Conservation (phyloP, 2,888 invertebrate genomes). For the Gastracanthus pulcherrimus region DNA sequence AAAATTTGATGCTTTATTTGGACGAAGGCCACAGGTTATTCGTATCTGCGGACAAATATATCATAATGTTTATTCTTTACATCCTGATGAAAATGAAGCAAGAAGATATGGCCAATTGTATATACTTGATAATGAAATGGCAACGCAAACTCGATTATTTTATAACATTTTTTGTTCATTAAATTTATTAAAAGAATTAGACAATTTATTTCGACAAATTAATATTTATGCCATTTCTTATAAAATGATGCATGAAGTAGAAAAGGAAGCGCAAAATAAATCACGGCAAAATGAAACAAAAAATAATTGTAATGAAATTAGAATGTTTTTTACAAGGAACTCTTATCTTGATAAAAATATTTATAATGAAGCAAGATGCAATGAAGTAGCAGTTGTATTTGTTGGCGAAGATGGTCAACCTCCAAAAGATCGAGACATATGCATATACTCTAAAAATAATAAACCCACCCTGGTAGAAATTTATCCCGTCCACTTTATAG, state of each 20-base stretch:
- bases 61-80: slow-evolving; percentile 32
- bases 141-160: not conserved
- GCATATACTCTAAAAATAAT: slow-evolving; percentile 42
- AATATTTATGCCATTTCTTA: not conserved
- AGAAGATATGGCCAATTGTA: slow-evolving; percentile 19
- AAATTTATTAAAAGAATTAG: slow-evolving; percentile 4
- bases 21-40: not conserved
- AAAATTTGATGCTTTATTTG: not conserved
- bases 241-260: not conserved
- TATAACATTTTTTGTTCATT: not conserved
- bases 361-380: slow-evolving; percentile 43
- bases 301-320: not conserved
- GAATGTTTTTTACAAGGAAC: not conserved
- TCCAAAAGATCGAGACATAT: slow-evolving; percentile 49
- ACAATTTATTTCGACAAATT: not conserved
- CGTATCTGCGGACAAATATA: slow-evolving; percentile 32
- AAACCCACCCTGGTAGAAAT: slow-evolving; percentile 14
- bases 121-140: slow-evolving; percentile 20
- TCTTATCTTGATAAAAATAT: too few relatives aligned
- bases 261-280: not conserved
- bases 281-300: not conserved
- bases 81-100: slow-evolving; percentile 19
- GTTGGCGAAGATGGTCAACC: slow-evolving; percentile 48
- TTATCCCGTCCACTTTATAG: not conserved
- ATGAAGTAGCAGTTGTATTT: slow-evolving; percentile 11